Evolutionary conservation across 1,140 invertebrate genomes (phyloP), one percentile per base, ranked within the genome.

Genomic region (Calycopis cecrops): DNA sequence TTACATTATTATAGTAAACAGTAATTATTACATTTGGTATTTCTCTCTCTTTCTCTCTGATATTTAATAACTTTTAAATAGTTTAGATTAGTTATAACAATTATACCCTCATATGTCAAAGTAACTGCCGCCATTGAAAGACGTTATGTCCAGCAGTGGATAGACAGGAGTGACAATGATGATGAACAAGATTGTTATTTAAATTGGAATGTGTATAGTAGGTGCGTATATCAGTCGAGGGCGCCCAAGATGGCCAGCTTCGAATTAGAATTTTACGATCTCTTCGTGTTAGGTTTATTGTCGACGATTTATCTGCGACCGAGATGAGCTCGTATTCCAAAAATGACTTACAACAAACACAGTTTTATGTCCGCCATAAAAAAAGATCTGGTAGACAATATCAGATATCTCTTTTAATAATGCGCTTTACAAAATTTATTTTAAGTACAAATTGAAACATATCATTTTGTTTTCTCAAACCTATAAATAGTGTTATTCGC

Each of bases 211-310:
- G 21, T 28, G 21, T 28, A 16, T 44, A 16, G 12, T 9, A 44
- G 4, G 40, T 16, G 17, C 40, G 40, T 44, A 16, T 9, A 44
- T 9, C 17, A 44, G 40, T 11, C 40, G 34, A 42, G 40, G 49
- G 49, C 52, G 52, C 52, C 52, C 42, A 42, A 38, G 37, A 52
- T 54, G 60, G 37, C 62, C 48, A 53, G 63, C 63, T 75, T 79
- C 68, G 71, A 86, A 84, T 86, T 86, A 82, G 80, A 84, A 76
- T 86, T 86, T 86, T 86, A 86, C 71, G 71, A 69, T 76, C 79
- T 86, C 83, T 86, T 86, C 79, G 83, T 81, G 80, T 86, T 84
- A 80, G 80, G 79, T 86, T 86, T 86, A 86, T 75, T 78, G 80
- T 84, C 79, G 76, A 75, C 65, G 65, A 79, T 77, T 79, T 79